Conservation (phyloP, 2,888 invertebrate genomes). For the Aphrophora alni region DNA sequence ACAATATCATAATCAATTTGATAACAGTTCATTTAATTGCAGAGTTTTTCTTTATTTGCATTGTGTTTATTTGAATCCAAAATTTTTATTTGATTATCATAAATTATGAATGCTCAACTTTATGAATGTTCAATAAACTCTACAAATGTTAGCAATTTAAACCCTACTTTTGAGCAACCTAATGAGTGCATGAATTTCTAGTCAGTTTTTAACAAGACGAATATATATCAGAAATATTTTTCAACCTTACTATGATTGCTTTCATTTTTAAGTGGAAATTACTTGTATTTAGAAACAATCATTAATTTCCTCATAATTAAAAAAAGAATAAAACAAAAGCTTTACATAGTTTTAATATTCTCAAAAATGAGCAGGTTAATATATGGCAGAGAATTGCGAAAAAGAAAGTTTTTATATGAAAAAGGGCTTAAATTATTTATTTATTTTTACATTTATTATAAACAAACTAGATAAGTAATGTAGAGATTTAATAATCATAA, state of each 20-base stretch:
- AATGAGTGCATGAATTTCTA: too few relatives aligned
- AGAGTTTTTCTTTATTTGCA: too few relatives aligned
- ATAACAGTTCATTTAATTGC: too few relatives aligned
- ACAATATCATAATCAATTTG: too few relatives aligned
- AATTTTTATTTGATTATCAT: too few relatives aligned
- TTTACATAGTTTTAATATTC: not conserved
- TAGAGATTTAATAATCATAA: not conserved
- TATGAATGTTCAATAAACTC: too few relatives aligned
- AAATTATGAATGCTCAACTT: too few relatives aligned
- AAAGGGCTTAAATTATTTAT: constrained; percentile 15
- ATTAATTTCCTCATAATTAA: not conserved
- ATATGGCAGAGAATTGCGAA: not conserved
- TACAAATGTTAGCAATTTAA: too few relatives aligned
- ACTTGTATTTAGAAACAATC: not conserved
- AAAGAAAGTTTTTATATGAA: constrained; percentile 14
- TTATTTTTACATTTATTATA: constrained; percentile 3
- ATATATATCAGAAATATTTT: too few relatives aligned
- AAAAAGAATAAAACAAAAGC: not conserved
- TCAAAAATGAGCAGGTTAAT: not conserved
- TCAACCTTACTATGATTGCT: not conserved
- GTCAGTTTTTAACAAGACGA: too few relatives aligned
- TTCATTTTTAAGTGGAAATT: not conserved
- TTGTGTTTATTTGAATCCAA: too few relatives aligned
- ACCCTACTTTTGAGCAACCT: too few relatives aligned
- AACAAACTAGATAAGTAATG: not conserved